Percentiles rank a stretch among this genome's conserved stretches.
Evolutionary conservation across 2,113 vertebrate genomes (phyloP).

Genomic region (Otus sunia): DNA sequence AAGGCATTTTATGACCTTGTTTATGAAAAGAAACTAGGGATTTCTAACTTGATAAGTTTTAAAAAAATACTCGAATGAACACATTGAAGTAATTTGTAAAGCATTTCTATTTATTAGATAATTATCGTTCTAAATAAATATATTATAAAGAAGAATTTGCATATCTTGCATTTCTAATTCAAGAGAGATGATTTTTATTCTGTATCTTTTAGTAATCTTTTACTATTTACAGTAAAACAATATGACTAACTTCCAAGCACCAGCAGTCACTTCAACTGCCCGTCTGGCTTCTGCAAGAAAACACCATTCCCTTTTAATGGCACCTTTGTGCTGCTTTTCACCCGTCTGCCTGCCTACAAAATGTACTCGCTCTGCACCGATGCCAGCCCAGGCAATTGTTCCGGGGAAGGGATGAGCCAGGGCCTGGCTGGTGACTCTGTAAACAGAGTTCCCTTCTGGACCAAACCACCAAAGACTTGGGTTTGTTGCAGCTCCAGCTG

Average conservation of each 20-base stretch:
- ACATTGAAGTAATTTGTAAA: not conserved
- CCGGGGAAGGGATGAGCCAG: not conserved
- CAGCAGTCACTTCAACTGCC: no score
- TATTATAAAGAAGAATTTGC: not conserved
- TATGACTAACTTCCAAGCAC: no score
- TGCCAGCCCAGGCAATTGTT: rapidly evolving
- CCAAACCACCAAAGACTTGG: not conserved
- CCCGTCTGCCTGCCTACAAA: not conserved
- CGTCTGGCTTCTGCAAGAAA: not conserved
- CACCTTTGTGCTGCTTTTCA: rapidly evolving
- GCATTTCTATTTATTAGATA: not conserved
- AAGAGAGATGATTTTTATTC: not conserved
- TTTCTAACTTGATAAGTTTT: not conserved
- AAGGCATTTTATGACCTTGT: conserved; percentile 37
- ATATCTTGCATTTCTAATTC: not conserved
- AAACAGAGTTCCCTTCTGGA: not conserved
- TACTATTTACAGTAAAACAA: not conserved
- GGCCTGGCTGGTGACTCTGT: no score
- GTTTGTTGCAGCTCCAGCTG: not conserved
- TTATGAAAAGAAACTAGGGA: conserved; percentile 17
- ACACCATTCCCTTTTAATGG: not conserved
- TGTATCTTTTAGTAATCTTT: not conserved
- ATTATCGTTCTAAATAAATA: not conserved
- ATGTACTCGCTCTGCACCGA: rapidly evolving
- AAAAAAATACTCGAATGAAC: not conserved